Evolutionary conservation across 2,113 vertebrate genomes (phyloP), one percentile per base, ranked within the genome.

Genomic region (Riparia riparia): DNA sequence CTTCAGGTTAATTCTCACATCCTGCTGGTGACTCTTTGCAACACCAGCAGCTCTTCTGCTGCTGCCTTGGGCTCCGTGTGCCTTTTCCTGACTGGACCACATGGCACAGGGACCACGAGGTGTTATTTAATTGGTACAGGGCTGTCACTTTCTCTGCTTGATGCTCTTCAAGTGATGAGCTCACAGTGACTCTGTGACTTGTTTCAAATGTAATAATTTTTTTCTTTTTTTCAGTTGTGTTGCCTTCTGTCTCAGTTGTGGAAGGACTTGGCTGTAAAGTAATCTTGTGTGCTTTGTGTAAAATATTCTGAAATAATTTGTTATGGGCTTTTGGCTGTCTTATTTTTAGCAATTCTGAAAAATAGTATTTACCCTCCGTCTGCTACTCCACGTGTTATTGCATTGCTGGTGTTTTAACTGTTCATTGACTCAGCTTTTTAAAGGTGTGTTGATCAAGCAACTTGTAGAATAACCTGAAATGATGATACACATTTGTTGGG

Each of bases 81-180:
- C 53, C 56, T 58, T 63, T 78, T 58, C 47, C 32, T 58, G 39
- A 1, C 37, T 68, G 39, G 14, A 7, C 53, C n/a, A 7, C 17
- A 0, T 53, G 28, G 20, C 47, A 61, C 20, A 17, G n/a, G 41
- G 37, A 32, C 28, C 10, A 10, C 1, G 4, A 72, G 20, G 17
- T 39, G 2, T 10, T 41, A 0, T 49, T 87, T 32, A 18, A 51
- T 34, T 74, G 60, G 1, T 14, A 0, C 1, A 21, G 26, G 10
- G 5, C 21, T 71, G 28, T 42, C 32, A 50, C 15, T 84, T 73
- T 37, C 28, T 41, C 31, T 69, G 0, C n/a, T 61, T 45, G 19
- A 8, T 66, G 25, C 39, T 85, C 53, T 63, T 31, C 18, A 54
- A 61, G 24, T 63, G 14, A 42, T 39, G 60, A 95, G 6, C 22